These are phyloP conservation scores for Cheirogaleus major DNA, from an alignment of 2,797 vertebrate genomes.

Conservation along the genomic window DNA sequence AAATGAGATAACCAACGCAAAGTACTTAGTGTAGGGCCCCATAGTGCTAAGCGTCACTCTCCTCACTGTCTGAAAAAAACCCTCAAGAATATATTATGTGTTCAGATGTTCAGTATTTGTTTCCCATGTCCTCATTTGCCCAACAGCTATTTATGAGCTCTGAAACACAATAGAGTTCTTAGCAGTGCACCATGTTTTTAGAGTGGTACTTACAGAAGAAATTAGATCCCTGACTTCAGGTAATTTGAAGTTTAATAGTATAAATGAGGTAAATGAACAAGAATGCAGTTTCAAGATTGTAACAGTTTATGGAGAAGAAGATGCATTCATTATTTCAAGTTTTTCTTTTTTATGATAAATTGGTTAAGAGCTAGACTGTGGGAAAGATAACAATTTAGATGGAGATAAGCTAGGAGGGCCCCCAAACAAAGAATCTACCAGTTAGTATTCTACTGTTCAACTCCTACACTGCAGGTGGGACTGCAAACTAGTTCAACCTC, in stretches of 20 bases:
- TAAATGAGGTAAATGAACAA: not conserved
- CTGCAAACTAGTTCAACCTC: too few species aligned
- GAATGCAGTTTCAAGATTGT: not conserved
- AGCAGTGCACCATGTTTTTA: not conserved
- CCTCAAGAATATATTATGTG: not conserved
- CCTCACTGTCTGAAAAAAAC: not conserved
- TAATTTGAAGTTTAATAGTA: slow-evolving; percentile 23
- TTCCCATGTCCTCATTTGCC: not conserved
- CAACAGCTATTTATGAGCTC: not conserved
- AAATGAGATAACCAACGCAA: not conserved
- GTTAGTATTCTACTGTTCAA: not conserved
- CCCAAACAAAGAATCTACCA: not conserved
- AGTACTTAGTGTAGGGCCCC: not conserved
- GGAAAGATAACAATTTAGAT: not conserved
- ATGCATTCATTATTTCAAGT: not conserved
- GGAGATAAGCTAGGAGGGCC: not conserved
- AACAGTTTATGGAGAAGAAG: not conserved
- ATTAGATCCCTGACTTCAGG: not conserved
- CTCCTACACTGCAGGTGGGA: too few species aligned
- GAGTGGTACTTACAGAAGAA: not conserved
- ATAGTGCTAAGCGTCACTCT: not conserved
- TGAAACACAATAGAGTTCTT: not conserved
- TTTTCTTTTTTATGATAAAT: not conserved
- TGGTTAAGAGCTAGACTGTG: not conserved
- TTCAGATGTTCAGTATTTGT: not conserved